Evolutionary conservation across 2,113 vertebrate genomes (phyloP).

Genomic region (Eolophus roseicapilla): DNA sequence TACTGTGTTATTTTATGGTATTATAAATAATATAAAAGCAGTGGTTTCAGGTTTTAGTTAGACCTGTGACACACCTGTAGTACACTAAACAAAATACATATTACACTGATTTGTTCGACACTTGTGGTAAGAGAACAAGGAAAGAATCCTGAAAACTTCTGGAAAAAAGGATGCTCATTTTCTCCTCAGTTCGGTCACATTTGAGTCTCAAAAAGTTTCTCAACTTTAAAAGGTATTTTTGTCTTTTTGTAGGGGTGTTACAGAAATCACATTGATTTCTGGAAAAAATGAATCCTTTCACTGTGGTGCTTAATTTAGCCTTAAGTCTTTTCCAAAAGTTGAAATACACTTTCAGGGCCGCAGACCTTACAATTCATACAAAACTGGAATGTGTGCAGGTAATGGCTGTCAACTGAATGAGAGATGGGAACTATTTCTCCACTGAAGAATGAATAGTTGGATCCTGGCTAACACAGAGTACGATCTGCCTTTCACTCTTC

Average conservation of each 20-base stretch:
- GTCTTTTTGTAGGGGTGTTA: neutral
- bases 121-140: neutral
- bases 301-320: neutral
- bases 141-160: neutral
- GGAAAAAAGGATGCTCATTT: neutral
- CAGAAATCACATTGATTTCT: conserved; percentile 27
- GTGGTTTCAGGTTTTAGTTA: conserved; percentile 5
- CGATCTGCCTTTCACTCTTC: neutral
- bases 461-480: neutral
- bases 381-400: neutral
- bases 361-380: neutral
- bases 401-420: neutral
- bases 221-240: conserved; percentile 46
- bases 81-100: neutral
- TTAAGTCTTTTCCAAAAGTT: conserved; percentile 8
- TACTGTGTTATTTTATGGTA: neutral
- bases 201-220: neutral
- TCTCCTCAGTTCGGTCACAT: neutral
- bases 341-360: conserved; percentile 8
- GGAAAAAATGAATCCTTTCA: conserved; percentile 14
- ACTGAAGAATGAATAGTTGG: neutral
- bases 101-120: neutral
- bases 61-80: neutral
- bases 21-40: neutral
- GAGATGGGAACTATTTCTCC: neutral